Evolutionary conservation across 2,113 vertebrate genomes (phyloP).

Genomic region (Maccullochella peelii): DNA sequence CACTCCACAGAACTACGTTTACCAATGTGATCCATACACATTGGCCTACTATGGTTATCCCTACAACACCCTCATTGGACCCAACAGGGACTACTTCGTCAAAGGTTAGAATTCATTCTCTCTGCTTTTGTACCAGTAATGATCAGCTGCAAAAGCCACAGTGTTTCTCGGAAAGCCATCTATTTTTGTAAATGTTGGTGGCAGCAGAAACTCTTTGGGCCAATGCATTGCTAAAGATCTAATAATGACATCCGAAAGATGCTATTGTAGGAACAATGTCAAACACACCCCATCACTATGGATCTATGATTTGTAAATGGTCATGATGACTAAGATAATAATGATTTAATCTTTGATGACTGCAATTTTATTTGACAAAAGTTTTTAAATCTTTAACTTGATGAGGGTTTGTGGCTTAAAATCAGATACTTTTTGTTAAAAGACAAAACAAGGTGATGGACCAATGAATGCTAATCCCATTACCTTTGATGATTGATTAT

Average conservation of each 20-base stretch:
- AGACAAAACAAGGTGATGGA: constrained; percentile 63
- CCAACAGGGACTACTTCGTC: constrained; percentile 98
- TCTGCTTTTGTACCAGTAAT: neutral
- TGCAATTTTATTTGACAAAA: constrained; percentile 36
- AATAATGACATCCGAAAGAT: constrained; percentile 3
- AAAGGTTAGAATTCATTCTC: constrained; percentile 90
- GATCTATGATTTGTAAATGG: constrained; percentile 35
- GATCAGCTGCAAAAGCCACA: constrained; percentile 6
- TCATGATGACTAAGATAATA: constrained; percentile 39
- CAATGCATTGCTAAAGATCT: constrained; percentile 25
- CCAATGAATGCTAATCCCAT: constrained; percentile 76
- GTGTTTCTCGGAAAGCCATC: constrained; percentile 33
- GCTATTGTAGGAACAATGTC: constrained; percentile 28
- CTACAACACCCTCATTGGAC: constrained; percentile 95
- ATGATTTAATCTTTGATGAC: constrained; percentile 54
- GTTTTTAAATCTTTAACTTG: constrained; percentile 44
- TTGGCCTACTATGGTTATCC: constrained; percentile 97
- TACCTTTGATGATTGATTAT: constrained; percentile 70
- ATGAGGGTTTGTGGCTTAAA: constrained; percentile 60
- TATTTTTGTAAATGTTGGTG: constrained; percentile 25
- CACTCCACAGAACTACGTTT: constrained; percentile 91
- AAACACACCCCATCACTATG: neutral
- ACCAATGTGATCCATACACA: constrained; percentile 96
- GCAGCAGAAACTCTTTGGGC: constrained; percentile 19
- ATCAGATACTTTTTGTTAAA: constrained; percentile 53